Conservation (phyloP, 1,140 invertebrate species). For the Sesamia nonagrioides region DNA sequence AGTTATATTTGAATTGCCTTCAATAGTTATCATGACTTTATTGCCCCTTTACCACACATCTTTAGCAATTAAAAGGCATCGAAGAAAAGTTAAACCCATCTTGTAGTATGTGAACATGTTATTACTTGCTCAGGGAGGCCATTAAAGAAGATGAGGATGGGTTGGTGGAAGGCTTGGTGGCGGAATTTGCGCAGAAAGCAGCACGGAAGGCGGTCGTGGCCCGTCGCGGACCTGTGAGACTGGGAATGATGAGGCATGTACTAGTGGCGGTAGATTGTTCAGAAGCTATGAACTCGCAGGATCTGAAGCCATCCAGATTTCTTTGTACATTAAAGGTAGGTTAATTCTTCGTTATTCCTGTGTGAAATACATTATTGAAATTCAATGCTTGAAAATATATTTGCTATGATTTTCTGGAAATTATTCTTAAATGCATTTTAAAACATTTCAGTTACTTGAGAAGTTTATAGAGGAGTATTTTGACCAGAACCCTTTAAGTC, state of each 20-base stretch:
- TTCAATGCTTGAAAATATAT: too few relatives aligned
- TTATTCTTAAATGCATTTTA: slow-evolving; percentile 21
- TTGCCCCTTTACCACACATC: too few relatives aligned
- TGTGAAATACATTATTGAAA: background rate
- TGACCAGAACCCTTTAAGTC: slow-evolving; percentile 99
- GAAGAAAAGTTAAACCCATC: background rate
- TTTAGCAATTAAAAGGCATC: background rate
- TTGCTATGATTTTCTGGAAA: slow-evolving; percentile 18
- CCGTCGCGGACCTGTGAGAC: slow-evolving; percentile 91
- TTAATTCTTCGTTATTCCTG: background rate
- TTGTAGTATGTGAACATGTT: background rate
- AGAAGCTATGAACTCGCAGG: slow-evolving; percentile 96
- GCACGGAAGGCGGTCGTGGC: slow-evolving; percentile 91
- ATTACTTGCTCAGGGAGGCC: slow-evolving; percentile 92
- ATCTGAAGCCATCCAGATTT: slow-evolving; percentile 98
- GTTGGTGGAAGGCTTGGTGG: slow-evolving; percentile 95
- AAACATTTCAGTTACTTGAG: slow-evolving; percentile 93
- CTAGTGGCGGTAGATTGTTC: slow-evolving; percentile 97
- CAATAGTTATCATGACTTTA: background rate
- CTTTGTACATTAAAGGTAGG: slow-evolving; percentile 95
- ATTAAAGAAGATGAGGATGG: slow-evolving; percentile 98
- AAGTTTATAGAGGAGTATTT: slow-evolving; percentile 98
- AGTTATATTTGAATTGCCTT: slow-evolving; percentile 21
- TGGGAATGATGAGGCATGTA: slow-evolving; percentile 99
- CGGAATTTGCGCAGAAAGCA: slow-evolving; percentile 96